These are phyloP conservation scores for Crotalus viridis DNA, from an alignment of 2,113 vertebrate genomes.

Conservation along the genomic window DNA sequence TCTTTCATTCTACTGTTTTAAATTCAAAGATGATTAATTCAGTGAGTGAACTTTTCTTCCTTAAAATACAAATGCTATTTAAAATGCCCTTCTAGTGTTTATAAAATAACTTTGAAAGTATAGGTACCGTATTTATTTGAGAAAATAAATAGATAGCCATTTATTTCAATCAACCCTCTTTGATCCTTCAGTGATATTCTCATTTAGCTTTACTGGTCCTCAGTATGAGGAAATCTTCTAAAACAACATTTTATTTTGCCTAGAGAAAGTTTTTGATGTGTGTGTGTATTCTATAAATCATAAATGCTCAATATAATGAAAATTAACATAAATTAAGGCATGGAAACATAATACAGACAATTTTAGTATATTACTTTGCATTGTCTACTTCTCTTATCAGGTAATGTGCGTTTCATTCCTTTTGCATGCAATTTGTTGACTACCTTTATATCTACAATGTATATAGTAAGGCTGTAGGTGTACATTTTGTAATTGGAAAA, in stretches of 20 bases:
- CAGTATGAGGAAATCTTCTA: neutral
- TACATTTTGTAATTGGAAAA: neutral
- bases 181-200: neutral
- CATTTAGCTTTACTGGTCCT: neutral
- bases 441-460: neutral
- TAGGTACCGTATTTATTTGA: neutral
- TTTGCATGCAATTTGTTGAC: neutral
- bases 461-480: neutral
- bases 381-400: neutral
- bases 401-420: neutral
- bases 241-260: neutral
- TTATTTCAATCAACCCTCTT: neutral
- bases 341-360: neutral
- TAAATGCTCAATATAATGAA: neutral
- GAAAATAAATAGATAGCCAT: neutral
- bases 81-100: neutral
- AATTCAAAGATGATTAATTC: neutral
- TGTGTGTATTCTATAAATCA: neutral
- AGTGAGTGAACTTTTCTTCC: neutral
- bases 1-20: neutral
- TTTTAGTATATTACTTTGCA: neutral
- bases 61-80: neutral
- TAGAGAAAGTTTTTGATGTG: neutral
- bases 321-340: neutral
- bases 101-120: neutral